Base-by-base conservation (phyloP, 2,113 vertebrate species). In the Nerophis ophidion region DNA sequence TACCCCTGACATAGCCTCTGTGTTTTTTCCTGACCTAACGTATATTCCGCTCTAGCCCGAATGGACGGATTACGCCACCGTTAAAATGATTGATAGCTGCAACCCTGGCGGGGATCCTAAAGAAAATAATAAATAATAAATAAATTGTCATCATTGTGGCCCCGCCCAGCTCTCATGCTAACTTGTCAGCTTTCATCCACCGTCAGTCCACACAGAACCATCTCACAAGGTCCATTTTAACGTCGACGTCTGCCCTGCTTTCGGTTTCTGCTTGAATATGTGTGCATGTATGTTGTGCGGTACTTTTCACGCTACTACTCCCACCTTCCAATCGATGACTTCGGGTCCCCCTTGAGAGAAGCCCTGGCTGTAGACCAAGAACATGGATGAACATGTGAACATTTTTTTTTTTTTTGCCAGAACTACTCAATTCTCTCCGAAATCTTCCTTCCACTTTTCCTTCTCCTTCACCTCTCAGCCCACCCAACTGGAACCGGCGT, bases 201-300 rank as follows among this genome's bases (percentile, higher is more conserved):
- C 79, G 77, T 86, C 71, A 36, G 67, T 66, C 71, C 78, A 85
- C 80, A 84, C 83, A 83, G 86, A 86, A 82, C 72, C 75, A 44
- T 82, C 81, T 84, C 83, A 56, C n/a, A 83, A 79, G 79, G 83
- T 82, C 69, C 67, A 63, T 89, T 89, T 82, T 86, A 87, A 86
- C 86, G 66, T 86, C 82, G 84, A 68, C 74, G 63, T 74, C 46
- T 19, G 35, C 74, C 75, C 60, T 46, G 12, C 35, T 54, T 72
- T 72, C 68, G 68, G 62, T 76, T 66, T 44, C 64, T 55, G 72
- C 19, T 4, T 71, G 26, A 26, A 26, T 26, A 70, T 45, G 47
- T 33, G 13, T 60, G 14, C 8, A 19, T 49, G 50, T 17, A 40
- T 52, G 49, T 36, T 56, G 54, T 42, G n/a, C 17, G n/a, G 52